Percentiles rank a stretch among this genome's conserved stretches.
Conservation (phyloP, 1,140 invertebrate species). For the Listronotus bonariensis region DNA sequence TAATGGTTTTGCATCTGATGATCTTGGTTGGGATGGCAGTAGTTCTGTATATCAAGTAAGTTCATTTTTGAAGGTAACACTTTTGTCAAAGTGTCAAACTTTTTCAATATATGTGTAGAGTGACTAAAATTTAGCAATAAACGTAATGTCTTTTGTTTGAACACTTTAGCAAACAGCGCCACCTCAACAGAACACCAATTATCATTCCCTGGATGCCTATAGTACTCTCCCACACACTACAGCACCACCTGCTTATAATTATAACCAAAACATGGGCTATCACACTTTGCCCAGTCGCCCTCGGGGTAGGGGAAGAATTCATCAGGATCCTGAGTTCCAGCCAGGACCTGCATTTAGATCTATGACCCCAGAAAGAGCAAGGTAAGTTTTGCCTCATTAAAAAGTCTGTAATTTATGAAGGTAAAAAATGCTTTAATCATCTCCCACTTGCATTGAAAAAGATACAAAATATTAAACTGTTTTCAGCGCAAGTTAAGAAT, state of each 20-base stretch:
- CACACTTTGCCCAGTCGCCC: conserved; percentile 59
- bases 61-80: neutral
- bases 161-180: conserved; percentile 1
- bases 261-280: conserved; percentile 51
- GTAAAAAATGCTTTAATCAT: no score
- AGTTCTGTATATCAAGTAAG: conserved; percentile 18
- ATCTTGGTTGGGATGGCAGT: conserved; percentile 57
- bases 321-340: conserved; percentile 48
- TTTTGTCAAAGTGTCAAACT: conserved; percentile 10
- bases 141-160: conserved; percentile 1
- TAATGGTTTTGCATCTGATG: conserved; percentile 57
- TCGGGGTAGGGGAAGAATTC: conserved; percentile 60
- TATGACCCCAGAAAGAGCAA: conserved; percentile 58
- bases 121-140: no score
- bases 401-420: no score
- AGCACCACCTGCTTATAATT: conserved; percentile 7
- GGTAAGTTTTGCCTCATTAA: no score
- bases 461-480: no score
- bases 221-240: conserved; percentile 30
- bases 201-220: conserved; percentile 36
- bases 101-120: no score
- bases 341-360: conserved; percentile 52
- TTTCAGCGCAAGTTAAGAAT: no score
- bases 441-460: no score
- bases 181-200: conserved; percentile 32